Percentiles rank a stretch among this genome's conserved stretches.
These are phyloP conservation scores for Trematomus bernacchii DNA, from an alignment of 2,797 vertebrate genomes.

Conservation along the genomic window DNA sequence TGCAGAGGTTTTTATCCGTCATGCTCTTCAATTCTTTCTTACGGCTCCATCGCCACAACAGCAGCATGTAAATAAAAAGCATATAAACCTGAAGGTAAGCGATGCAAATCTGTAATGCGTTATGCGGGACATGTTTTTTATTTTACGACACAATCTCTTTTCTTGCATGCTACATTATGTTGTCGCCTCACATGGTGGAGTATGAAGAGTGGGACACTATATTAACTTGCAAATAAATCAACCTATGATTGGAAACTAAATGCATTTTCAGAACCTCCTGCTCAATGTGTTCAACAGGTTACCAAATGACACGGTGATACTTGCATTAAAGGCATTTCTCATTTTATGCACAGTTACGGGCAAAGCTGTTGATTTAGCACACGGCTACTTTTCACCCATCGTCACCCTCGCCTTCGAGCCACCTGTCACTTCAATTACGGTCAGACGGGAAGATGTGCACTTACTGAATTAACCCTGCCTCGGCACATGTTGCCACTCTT, in stretches of 20 bases:
- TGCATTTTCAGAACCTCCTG: neutral
- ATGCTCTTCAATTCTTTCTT: constrained; percentile 15
- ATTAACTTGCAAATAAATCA: constrained; percentile 4
- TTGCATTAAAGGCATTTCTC: neutral
- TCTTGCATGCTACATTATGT: neutral
- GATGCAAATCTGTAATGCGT: neutral
- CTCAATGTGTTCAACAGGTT: constrained; percentile 20
- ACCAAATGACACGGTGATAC: neutral
- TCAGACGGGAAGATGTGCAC: constrained; percentile 46
- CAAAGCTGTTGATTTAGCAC: constrained; percentile 28
- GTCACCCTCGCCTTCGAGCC: constrained; percentile 31
- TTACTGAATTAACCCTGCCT: constrained; percentile 41
- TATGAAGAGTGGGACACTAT: constrained; percentile 9
- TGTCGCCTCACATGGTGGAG: constrained; percentile 7
- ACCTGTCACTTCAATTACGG: constrained; percentile 64
- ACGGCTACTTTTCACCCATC: constrained; percentile 20
- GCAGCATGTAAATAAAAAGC: constrained; percentile 11
- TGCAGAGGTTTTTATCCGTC: constrained; percentile 27
- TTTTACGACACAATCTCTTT: constrained; percentile 5
- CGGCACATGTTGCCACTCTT: constrained; percentile 10
- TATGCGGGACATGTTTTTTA: constrained; percentile 18
- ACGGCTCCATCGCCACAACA: neutral
- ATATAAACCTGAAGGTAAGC: neutral
- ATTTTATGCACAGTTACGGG: neutral
- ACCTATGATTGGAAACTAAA: neutral